phyloP scores from a whole-genome alignment of 2,888 invertebrate genomes.

The Epistrophe eligans region DNA sequence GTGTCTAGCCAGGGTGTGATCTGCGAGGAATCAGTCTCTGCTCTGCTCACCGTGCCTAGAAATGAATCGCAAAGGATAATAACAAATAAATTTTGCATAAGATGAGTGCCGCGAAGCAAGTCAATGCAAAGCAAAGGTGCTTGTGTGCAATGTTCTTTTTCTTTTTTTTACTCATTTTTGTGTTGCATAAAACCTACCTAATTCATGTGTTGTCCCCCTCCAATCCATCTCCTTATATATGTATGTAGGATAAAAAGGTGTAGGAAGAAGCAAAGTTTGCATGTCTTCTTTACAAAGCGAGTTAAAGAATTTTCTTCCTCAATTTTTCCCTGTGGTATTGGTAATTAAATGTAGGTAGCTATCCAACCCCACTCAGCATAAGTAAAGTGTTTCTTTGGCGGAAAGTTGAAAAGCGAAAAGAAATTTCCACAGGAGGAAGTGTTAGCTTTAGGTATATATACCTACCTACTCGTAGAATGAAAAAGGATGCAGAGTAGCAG shows the following conservation, averaged over 20 bases:
- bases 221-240: background rate
- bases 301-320: slow-evolving; percentile 26
- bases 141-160: slow-evolving; percentile 69
- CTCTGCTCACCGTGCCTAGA: slow-evolving; percentile 53
- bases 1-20: slow-evolving; percentile 71
- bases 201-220: background rate
- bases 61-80: slow-evolving; percentile 72
- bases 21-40: slow-evolving; percentile 26
- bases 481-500: slow-evolving; percentile 34
- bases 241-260: background rate
- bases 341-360: slow-evolving; percentile 65
- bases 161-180: background rate
- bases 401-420: slow-evolving; percentile 40
- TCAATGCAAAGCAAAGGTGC: slow-evolving; percentile 46
- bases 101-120: slow-evolving; percentile 64
- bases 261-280: slow-evolving; percentile 11
- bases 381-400: slow-evolving; percentile 41
- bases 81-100: slow-evolving; percentile 72
- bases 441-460: slow-evolving; percentile 2
- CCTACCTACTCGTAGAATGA: background rate
- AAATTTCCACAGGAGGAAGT: slow-evolving; percentile 40
- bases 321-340: slow-evolving; percentile 48
- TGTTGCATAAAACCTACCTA: background rate
- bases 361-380: background rate
- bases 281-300: slow-evolving; percentile 17